Conservation (phyloP, 2,113 vertebrate genomes). For the Saimiri boliviensis region DNA sequence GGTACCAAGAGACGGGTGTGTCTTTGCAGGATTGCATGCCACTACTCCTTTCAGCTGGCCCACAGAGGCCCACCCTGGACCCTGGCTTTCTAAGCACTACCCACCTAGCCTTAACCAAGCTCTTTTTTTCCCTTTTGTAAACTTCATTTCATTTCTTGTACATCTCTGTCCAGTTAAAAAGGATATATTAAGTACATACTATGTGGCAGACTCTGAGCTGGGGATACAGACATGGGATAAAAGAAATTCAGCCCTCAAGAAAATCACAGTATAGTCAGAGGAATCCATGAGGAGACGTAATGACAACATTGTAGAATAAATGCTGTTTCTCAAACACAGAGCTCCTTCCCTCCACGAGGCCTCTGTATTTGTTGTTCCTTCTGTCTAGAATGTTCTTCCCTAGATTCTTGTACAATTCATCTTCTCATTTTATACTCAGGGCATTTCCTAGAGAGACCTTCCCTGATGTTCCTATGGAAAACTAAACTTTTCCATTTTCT, state of each 20-base stretch:
- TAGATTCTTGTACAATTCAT: background rate
- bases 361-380: slow-evolving; percentile 37
- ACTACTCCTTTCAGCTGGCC: background rate
- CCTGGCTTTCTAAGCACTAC: background rate
- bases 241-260: background rate
- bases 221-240: background rate
- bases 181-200: background rate
- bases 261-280: background rate
- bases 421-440: background rate
- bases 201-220: background rate
- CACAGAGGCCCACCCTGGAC: background rate
- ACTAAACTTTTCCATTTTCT: background rate
- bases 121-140: background rate
- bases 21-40: background rate
- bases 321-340: background rate
- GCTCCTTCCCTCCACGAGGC: background rate
- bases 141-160: background rate
- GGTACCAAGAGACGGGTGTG: background rate
- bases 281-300: background rate
- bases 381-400: background rate
- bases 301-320: background rate
- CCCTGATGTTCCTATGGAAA: background rate
- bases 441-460: background rate
- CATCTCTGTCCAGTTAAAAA: background rate
- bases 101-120: background rate